Base-by-base conservation (phyloP, 2,888 invertebrate species). In the Xylota sylvarum region DNA sequence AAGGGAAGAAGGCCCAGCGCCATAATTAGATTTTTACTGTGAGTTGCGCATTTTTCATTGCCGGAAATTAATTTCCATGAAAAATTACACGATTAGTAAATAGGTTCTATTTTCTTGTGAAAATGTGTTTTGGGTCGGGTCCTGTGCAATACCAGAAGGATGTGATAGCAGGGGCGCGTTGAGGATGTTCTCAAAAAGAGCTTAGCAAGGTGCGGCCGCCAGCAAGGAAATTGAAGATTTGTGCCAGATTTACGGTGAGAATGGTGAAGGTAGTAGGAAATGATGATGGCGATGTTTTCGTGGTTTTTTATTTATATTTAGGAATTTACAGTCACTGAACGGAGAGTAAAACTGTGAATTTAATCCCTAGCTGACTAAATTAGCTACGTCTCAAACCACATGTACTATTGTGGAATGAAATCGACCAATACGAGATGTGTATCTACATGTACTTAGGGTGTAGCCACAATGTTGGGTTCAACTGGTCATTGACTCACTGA, bases 61-160 rank as follows among this genome's bases (percentile, higher is more conserved):
- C 72, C 65, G 77, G 81, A 77, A 72, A 85, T 85, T 77, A 85
- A 77, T 85, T 80, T 81, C 48, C 55, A 65, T 77, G 65, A 60
- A 55, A 81, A 77, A 81, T 84, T 81, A 72, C 72, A 58, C 79
- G 56, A 72, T 80, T 80, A 72, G 79, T 46, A 70, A 72, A 65
- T 65, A 40, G 72, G 48, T 46, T 78, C n/a, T 48, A 43, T 40
- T 46, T 78, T 14, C 30, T 58, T 23, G 10, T 2, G 43, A 43
- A 43, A 70, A 60, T 23, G 40, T 40, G 37, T 23, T 37, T 23
- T 14, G 19, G 10, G 3, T 7, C 19, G 17, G 9, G 14, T 37
- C 0, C 17, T 12, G n/a, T 17, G 17, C 46, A 0, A 1, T 5
- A 14, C 6, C 14, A 5, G 5, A 14, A 12, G n/a, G 14, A 43